A percentile compares a stretch with the other conserved stretches of the same genome.
phyloP scores from a whole-genome alignment of 2,888 invertebrate genomes.

The Drosophila barbarae region DNA sequence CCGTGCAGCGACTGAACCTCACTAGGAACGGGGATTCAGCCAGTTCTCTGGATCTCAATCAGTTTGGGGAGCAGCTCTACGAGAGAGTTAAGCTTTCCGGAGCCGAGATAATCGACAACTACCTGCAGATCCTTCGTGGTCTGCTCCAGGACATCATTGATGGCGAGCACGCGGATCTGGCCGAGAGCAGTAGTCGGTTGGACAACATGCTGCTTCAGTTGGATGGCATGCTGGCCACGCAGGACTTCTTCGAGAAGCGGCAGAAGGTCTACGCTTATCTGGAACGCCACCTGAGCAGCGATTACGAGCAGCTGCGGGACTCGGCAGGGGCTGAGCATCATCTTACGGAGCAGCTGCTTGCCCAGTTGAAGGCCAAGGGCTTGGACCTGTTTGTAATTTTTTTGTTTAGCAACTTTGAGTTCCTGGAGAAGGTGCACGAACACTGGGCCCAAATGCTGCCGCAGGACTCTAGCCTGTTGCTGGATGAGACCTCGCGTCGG shows the following conservation, averaged over 20 bases:
- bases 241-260: slow-evolving; percentile 72
- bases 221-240: slow-evolving; percentile 55
- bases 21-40: slow-evolving; percentile 15
- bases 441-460: slow-evolving; percentile 65
- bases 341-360: slow-evolving; percentile 56
- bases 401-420: slow-evolving; percentile 75
- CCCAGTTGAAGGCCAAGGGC: slow-evolving; percentile 65
- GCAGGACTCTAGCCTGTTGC: slow-evolving; percentile 44
- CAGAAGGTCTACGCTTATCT: slow-evolving; percentile 70
- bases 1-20: slow-evolving; percentile 42
- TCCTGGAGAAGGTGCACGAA: slow-evolving; percentile 68
- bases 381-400: slow-evolving; percentile 72
- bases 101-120: slow-evolving; percentile 72
- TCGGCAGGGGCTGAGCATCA: slow-evolving; percentile 46
- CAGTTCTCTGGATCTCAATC: slow-evolving; percentile 42
- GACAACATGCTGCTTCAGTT: slow-evolving; percentile 61
- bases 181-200: slow-evolving; percentile 40
- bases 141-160: slow-evolving; percentile 69
- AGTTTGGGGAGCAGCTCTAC: slow-evolving; percentile 66
- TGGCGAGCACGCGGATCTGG: slow-evolving; percentile 45
- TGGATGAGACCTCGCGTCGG: slow-evolving; percentile 50
- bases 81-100: slow-evolving; percentile 62
- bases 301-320: slow-evolving; percentile 54
- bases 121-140: slow-evolving; percentile 61
- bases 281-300: slow-evolving; percentile 55